Evolutionary conservation across 2,113 vertebrate species (phyloP).

Genomic region (Gobius niger): DNA sequence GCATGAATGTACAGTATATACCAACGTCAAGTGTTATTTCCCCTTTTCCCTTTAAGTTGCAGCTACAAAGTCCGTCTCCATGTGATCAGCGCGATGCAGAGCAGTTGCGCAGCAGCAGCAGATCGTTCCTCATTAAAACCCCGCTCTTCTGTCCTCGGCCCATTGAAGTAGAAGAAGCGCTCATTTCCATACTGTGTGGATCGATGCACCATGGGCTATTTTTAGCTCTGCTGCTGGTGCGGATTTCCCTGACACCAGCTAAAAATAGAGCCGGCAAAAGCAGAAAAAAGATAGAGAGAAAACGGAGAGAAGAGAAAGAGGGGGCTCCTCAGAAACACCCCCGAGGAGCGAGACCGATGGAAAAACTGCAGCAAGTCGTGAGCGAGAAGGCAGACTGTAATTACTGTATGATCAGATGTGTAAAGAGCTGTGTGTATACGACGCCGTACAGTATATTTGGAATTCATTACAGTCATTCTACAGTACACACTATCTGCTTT

Average conservation of each 20-base stretch:
- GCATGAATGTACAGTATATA: too few species aligned
- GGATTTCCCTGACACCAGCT: slow-evolving; percentile 3
- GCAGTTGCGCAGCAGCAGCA: not conserved
- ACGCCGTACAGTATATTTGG: too few species aligned
- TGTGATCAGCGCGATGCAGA: not conserved
- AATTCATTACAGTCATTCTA: too few species aligned
- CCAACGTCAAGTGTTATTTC: too few species aligned
- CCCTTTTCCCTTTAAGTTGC: too few species aligned
- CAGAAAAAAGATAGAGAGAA: not conserved
- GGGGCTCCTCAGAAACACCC: not conserved
- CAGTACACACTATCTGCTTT: too few species aligned
- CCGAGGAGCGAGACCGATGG: not conserved
- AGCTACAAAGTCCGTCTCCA: too few species aligned
- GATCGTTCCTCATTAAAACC: not conserved
- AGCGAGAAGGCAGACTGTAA: not conserved
- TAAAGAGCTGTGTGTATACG: too few species aligned
- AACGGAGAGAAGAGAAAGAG: not conserved
- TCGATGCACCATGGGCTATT: not conserved
- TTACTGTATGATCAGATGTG: too few species aligned
- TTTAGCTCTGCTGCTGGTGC: not conserved
- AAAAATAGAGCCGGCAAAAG: slow-evolving; percentile 1
- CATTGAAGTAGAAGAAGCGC: slow-evolving; percentile 2
- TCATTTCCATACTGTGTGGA: slow-evolving; percentile 3
- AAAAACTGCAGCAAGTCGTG: not conserved
- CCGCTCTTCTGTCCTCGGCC: not conserved